A percentile compares a stretch with the other conserved stretches of the same genome.
These are phyloP conservation scores for Nasonia vitripennis DNA, from an alignment of 1,140 invertebrate species.

Conservation along the genomic window DNA sequence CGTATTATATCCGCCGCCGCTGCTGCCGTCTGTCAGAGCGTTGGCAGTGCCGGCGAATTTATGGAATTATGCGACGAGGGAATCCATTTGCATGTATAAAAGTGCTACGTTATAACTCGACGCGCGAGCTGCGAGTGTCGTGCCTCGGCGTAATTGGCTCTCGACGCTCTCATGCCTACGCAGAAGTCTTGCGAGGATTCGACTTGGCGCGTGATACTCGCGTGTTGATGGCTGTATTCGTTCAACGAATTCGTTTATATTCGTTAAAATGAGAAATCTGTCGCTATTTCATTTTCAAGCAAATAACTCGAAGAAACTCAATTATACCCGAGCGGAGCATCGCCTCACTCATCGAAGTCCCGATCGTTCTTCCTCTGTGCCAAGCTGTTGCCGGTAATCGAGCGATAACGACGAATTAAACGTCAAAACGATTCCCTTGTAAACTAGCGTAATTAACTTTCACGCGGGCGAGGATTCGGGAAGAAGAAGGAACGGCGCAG, in stretches of 20 bases:
- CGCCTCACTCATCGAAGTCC: not conserved
- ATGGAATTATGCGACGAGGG: constrained; percentile 66
- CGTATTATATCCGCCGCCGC: constrained; percentile 40
- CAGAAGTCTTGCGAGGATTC: no score
- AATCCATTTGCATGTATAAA: constrained; percentile 70
- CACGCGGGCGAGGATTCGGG: not conserved
- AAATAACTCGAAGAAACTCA: not conserved
- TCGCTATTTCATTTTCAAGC: not conserved
- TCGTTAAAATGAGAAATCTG: not conserved
- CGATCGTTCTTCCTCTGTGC: not conserved
- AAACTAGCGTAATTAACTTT: constrained; percentile 51
- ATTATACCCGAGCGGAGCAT: not conserved
- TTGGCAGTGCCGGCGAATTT: constrained; percentile 60
- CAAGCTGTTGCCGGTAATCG: constrained; percentile 15
- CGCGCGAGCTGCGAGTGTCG: constrained; percentile 51
- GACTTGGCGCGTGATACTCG: not conserved
- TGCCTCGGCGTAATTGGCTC: constrained; percentile 13
- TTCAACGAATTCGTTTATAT: not conserved
- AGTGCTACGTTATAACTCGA: constrained; percentile 57
- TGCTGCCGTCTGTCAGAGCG: constrained; percentile 67
- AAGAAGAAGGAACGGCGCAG: not conserved
- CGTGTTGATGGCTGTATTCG: not conserved
- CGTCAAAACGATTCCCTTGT: constrained; percentile 34
- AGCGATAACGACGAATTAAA: constrained; percentile 45
- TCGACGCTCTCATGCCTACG: not conserved